A percentile compares a stretch with the other conserved stretches of the same genome.
phyloP scores from a whole-genome alignment of 2,113 vertebrate genomes.

The Boulengeromyrus knoepffleri region DNA sequence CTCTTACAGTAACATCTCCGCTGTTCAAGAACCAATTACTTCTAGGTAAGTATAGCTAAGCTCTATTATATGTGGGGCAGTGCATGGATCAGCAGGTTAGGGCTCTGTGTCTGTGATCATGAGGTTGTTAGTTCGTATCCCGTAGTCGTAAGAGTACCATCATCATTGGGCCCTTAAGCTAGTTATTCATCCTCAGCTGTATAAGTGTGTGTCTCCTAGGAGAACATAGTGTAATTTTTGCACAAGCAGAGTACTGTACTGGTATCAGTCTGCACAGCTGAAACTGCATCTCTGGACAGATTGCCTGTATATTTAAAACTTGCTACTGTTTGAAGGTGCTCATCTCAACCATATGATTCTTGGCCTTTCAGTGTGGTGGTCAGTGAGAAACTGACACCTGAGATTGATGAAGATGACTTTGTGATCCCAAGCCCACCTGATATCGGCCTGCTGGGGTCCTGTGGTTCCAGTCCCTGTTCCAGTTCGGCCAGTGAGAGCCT shows the following conservation, averaged over 20 bases:
- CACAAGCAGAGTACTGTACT: neutral
- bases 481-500: slow-evolving; percentile 23
- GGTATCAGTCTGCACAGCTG: neutral
- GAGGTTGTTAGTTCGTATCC: neutral
- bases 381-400: slow-evolving; percentile 10
- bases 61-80: neutral
- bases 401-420: slow-evolving; percentile 26
- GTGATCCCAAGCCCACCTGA: slow-evolving; percentile 34
- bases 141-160: neutral
- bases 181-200: neutral
- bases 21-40: slow-evolving; percentile 17
- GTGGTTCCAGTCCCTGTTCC: slow-evolving; percentile 6
- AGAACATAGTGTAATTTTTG: neutral
- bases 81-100: neutral
- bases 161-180: neutral
- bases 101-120: neutral
- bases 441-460: slow-evolving; percentile 17
- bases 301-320: neutral
- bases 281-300: neutral
- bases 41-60: slow-evolving; percentile 29
- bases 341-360: neutral
- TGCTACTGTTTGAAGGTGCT: neutral
- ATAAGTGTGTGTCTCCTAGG: neutral
- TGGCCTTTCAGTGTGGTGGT: slow-evolving; percentile 15
- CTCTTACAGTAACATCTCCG: neutral